phyloP scores from a whole-genome alignment of 2,113 vertebrate genomes.

The Narcine bancroftii region DNA sequence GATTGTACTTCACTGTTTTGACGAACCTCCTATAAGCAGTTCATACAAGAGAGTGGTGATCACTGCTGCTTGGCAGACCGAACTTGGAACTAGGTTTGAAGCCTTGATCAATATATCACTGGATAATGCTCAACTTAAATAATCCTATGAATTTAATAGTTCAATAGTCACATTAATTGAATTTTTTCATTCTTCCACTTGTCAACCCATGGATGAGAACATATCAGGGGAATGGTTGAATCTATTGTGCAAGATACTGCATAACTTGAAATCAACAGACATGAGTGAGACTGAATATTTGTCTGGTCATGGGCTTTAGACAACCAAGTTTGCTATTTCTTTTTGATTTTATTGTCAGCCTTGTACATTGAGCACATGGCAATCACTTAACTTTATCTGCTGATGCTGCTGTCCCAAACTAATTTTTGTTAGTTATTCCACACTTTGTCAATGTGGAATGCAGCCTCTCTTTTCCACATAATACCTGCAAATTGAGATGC shows the following conservation, averaged over 20 bases:
- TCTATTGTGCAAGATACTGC: background rate
- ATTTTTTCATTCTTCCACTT: background rate
- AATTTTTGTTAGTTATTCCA: background rate
- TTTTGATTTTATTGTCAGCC: background rate
- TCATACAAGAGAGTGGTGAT: too few relatives aligned
- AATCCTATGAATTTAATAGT: background rate
- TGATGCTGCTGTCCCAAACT: background rate
- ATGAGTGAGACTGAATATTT: background rate
- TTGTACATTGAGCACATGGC: background rate
- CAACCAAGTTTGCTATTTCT: background rate
- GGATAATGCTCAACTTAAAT: background rate
- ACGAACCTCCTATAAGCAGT: too few relatives aligned
- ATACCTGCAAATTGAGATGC: background rate
- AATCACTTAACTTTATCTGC: background rate
- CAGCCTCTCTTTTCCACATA: background rate
- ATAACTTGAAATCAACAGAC: background rate
- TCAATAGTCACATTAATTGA: background rate
- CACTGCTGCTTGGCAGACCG: too few relatives aligned
- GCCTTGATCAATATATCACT: background rate
- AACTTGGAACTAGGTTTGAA: too few relatives aligned
- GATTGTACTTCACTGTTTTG: too few relatives aligned
- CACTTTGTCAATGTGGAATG: background rate
- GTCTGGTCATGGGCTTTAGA: background rate
- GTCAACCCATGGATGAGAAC: background rate
- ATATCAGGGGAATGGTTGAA: background rate